Evolutionary conservation across 1,140 invertebrate genomes (phyloP).

Genomic region (Harlomillsia oculata): DNA sequence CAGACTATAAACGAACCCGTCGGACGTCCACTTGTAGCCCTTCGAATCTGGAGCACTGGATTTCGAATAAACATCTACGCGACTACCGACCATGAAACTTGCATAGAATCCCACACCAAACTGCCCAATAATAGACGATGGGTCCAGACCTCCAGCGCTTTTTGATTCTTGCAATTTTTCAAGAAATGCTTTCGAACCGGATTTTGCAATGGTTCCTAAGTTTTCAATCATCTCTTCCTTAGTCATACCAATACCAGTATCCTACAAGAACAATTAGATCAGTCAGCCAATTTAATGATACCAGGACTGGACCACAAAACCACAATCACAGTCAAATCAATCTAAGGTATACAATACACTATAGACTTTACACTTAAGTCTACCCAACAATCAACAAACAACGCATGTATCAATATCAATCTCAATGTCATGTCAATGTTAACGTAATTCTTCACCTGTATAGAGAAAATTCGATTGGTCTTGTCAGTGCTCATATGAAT

Average conservation of each 20-base stretch:
- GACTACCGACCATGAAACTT: slow-evolving; percentile 90
- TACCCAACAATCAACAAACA: neutral
- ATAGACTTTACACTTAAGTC: neutral
- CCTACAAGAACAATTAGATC: slow-evolving; percentile 48
- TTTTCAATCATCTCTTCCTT: slow-evolving; percentile 81
- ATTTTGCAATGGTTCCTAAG: slow-evolving; percentile 88
- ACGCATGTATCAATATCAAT: neutral
- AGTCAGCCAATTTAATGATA: neutral
- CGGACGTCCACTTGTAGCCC: slow-evolving; percentile 76
- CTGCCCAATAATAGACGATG: slow-evolving; percentile 85
- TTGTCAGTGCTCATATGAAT: slow-evolving; percentile 86
- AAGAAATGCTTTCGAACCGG: slow-evolving; percentile 86
- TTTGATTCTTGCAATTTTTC: slow-evolving; percentile 67
- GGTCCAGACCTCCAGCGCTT: slow-evolving; percentile 49
- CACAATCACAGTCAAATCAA: no score
- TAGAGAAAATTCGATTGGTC: slow-evolving; percentile 68
- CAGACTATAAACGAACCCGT: slow-evolving; percentile 66
- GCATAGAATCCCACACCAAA: slow-evolving; percentile 99
- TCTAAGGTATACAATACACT: no score
- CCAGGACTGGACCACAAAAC: no score
- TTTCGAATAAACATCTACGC: slow-evolving; percentile 81
- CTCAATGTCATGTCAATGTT: neutral
- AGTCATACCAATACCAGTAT: slow-evolving; percentile 90
- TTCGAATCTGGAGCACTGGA: slow-evolving; percentile 48
- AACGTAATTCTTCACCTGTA: slow-evolving; percentile 53